These are phyloP conservation scores for Agriopis marginaria DNA, from an alignment of 2,888 invertebrate genomes.

Conservation along the genomic window DNA sequence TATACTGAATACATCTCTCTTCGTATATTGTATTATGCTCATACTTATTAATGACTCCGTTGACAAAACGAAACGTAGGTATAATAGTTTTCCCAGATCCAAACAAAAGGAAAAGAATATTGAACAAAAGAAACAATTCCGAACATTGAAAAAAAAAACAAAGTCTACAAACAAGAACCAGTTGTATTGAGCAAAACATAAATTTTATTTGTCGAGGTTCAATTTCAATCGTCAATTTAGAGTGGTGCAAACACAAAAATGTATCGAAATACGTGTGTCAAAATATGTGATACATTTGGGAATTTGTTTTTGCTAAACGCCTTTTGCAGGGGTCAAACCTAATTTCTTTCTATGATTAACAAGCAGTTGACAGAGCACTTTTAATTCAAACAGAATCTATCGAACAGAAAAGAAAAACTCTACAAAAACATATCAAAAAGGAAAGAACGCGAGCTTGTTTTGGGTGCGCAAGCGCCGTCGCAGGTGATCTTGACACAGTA, in stretches of 20 bases:
- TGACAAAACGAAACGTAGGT: not conserved
- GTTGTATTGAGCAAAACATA: constrained; percentile 5
- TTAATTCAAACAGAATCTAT: not conserved
- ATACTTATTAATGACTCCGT: not conserved
- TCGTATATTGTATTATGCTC: not conserved
- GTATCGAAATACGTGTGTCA: too few relatives aligned
- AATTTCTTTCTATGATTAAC: too few relatives aligned
- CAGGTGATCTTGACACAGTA: constrained; percentile 67
- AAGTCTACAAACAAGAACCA: not conserved
- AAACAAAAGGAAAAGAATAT: not conserved
- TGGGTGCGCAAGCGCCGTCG: constrained; percentile 52
- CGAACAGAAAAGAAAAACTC: not conserved
- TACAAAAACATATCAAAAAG: not conserved
- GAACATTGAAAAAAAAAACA: not conserved
- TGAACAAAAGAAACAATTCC: not conserved
- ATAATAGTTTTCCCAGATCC: not conserved
- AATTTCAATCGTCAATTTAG: not conserved
- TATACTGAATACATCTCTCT: too few relatives aligned
- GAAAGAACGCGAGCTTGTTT: constrained; percentile 35
- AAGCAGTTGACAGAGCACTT: not conserved
- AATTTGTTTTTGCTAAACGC: too few relatives aligned
- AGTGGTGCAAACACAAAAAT: too few relatives aligned
- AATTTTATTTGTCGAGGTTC: not conserved
- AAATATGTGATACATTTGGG: too few relatives aligned
- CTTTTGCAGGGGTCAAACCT: too few relatives aligned